These are phyloP conservation scores for Allolobophora icterica DNA, from an alignment of 2,888 invertebrate genomes.

Conservation along the genomic window DNA sequence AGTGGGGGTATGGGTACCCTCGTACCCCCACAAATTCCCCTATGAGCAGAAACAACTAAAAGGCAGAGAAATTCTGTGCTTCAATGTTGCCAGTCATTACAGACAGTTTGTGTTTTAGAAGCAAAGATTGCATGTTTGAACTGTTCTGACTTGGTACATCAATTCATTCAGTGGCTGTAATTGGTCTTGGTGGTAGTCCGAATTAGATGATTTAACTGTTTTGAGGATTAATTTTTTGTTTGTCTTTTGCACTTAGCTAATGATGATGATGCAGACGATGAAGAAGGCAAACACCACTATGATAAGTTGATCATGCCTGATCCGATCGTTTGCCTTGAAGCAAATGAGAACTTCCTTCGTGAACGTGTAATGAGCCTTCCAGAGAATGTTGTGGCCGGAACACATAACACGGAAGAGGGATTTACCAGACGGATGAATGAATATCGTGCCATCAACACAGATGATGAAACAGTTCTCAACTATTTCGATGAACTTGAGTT, in stretches of 20 bases:
- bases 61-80: neutral
- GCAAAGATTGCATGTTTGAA: neutral
- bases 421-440: conserved; percentile 58
- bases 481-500: conserved; percentile 79
- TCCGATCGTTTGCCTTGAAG: conserved; percentile 49
- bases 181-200: neutral
- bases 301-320: conserved; percentile 63
- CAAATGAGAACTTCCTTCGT: conserved; percentile 51
- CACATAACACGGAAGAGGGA: conserved; percentile 66
- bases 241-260: conserved; percentile 49
- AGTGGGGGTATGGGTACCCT: too few relatives aligned
- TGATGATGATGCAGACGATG: conserved; percentile 62
- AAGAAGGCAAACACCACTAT: conserved; percentile 47
- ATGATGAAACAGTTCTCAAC: conserved; percentile 74
- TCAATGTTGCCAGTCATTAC: neutral
- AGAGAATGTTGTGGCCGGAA: conserved; percentile 62
- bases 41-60: neutral
- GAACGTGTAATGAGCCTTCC: conserved; percentile 63
- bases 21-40: too few relatives aligned
- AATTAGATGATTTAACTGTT: neutral
- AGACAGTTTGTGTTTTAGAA: neutral
- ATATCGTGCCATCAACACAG: conserved; percentile 60
- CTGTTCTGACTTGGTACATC: neutral
- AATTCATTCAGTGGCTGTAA: too few relatives aligned
- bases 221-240: neutral